Evolutionary conservation across 2,113 vertebrate genomes (phyloP).

Genomic region (Corythaeola cristata): DNA sequence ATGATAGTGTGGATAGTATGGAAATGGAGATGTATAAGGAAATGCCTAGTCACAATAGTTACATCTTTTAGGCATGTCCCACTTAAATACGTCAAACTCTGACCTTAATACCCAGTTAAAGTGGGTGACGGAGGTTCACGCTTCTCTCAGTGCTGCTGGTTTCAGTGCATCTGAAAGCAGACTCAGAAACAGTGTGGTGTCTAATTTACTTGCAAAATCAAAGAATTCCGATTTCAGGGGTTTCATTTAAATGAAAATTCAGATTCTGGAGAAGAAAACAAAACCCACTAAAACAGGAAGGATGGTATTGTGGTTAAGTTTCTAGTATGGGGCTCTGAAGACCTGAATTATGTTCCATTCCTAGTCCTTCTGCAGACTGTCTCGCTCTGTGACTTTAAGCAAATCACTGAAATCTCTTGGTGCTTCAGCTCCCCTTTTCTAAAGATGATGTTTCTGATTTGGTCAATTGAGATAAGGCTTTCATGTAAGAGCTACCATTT

Average conservation of each 20-base stretch:
- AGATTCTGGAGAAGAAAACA: conserved; percentile 70
- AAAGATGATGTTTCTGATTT: neutral
- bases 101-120: conserved; percentile 1
- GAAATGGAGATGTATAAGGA: neutral
- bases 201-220: conserved; percentile 64
- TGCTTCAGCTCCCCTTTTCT: conserved; percentile 23
- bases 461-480: neutral
- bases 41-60: neutral
- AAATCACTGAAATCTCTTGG: conserved; percentile 19
- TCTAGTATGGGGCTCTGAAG: conserved; percentile 5
- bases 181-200: conserved; percentile 22
- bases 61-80: neutral
- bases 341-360: conserved; percentile 22
- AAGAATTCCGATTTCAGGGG: conserved; percentile 58
- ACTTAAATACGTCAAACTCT: neutral
- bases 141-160: conserved; percentile 19
- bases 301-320: conserved; percentile 56
- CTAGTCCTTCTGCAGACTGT: neutral
- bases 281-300: conserved; percentile 70
- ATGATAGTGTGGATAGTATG: neutral
- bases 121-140: neutral
- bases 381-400: neutral
- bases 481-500: neutral
- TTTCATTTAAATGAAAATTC: conserved; percentile 66
- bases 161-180: conserved; percentile 59